Evolutionary conservation across 2,113 vertebrate genomes (phyloP).

Genomic region (Tympanuchus pallidicinctus): DNA sequence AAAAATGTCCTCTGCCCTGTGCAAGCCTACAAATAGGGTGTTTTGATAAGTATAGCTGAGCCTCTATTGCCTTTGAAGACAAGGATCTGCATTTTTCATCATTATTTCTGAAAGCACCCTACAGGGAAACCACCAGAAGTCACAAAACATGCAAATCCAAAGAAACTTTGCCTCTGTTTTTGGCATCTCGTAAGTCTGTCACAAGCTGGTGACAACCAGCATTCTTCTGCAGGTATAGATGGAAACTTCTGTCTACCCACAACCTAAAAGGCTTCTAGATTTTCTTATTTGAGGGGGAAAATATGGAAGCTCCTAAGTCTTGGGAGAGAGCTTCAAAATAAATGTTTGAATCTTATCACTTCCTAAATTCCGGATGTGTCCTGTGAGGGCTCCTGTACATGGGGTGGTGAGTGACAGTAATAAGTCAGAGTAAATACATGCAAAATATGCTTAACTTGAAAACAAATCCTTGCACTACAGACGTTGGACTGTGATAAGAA

Average conservation of each 20-base stretch:
- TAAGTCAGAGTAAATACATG: background rate
- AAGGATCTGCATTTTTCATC: background rate
- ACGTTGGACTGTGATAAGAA: background rate
- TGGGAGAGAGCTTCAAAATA: background rate
- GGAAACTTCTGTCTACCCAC: background rate
- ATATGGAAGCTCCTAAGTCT: background rate
- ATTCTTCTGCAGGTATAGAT: background rate
- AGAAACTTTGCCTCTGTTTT: background rate
- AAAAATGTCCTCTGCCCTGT: background rate
- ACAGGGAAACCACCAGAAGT: background rate
- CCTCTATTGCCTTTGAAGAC: background rate
- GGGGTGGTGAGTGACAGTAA: background rate
- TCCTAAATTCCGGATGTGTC: background rate
- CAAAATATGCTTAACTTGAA: background rate
- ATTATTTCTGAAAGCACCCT: background rate
- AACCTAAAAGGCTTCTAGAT: background rate
- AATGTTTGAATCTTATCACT: background rate
- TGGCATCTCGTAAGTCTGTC: background rate
- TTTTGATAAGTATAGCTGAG: background rate
- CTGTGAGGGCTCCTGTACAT: background rate
- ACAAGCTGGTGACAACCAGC: background rate
- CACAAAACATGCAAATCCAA: background rate
- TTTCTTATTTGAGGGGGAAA: background rate
- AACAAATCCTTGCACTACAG: background rate
- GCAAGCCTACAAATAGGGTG: rapidly evolving